Conservation (phyloP, 2,888 invertebrate species). For the Mayetiola destructor region DNA sequence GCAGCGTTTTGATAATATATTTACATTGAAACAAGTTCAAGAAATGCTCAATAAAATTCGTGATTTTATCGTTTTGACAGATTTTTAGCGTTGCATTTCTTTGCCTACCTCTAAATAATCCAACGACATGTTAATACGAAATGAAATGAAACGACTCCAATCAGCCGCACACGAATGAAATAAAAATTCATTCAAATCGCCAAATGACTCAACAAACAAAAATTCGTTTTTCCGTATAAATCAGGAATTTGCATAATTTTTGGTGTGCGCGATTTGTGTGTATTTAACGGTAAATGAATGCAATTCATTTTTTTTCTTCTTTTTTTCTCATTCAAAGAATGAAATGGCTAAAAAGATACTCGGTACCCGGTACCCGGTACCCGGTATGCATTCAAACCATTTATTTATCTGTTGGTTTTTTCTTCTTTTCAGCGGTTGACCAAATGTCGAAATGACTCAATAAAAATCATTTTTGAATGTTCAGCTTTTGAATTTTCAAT, state of each 20-base stretch:
- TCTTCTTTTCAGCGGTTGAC: no score
- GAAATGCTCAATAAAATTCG: not conserved
- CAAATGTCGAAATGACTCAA: no score
- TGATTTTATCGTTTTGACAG: constrained; percentile 12
- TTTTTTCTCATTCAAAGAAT: no score
- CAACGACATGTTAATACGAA: not conserved
- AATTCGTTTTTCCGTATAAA: not conserved
- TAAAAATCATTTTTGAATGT: no score
- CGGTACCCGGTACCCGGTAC: no score
- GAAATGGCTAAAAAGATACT: no score
- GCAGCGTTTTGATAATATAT: not conserved
- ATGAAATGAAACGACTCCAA: not conserved
- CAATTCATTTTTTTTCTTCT: no score
- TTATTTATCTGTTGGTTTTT: no score
- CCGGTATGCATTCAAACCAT: no score
- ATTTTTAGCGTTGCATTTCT: not conserved
- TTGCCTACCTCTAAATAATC: not conserved
- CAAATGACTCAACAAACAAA: constrained; percentile 7
- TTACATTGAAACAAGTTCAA: constrained; percentile 1
- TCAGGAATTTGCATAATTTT: no score
- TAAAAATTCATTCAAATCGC: no score
- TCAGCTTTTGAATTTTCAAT: no score
- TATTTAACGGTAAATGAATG: constrained; percentile 9
- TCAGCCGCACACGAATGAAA: not conserved
- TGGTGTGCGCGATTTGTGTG: not conserved